These are phyloP conservation scores for Brachionus koreanus DNA, from an alignment of 1,140 invertebrate species.

Conservation along the genomic window DNA sequence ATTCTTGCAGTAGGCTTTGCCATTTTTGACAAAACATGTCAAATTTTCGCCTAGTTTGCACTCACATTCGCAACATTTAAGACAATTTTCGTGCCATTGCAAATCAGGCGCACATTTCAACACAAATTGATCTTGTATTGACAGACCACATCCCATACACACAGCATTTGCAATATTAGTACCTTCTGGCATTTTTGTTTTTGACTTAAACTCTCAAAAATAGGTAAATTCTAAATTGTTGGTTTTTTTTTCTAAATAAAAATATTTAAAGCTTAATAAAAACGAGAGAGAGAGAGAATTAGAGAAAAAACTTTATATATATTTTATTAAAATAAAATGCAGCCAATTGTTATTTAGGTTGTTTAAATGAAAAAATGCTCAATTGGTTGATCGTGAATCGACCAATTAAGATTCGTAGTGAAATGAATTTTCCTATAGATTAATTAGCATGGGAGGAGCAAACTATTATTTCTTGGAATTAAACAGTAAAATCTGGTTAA, in stretches of 20 bases:
- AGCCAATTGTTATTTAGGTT: not conserved
- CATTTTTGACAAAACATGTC: conserved; percentile 89
- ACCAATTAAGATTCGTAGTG: not conserved
- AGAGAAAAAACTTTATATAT: not conserved
- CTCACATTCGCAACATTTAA: conserved; percentile 86
- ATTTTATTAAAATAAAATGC: not conserved
- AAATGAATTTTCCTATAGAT: not conserved
- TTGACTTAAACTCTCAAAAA: not conserved
- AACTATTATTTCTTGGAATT: not conserved
- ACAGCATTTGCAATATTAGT: not conserved
- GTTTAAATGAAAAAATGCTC: not conserved
- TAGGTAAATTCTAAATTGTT: not conserved
- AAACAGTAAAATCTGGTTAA: conserved; percentile 27
- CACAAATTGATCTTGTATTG: conserved; percentile 92
- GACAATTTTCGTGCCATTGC: conserved; percentile 89
- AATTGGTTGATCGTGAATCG: not conserved
- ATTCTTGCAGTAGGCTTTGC: conserved; percentile 89
- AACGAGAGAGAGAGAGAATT: not conserved
- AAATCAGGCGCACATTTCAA: conserved; percentile 84
- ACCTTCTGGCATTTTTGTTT: conserved; percentile 34
- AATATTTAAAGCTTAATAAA: not conserved
- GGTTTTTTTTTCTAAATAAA: not conserved
- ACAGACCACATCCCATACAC: conserved; percentile 80
- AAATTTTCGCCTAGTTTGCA: conserved; percentile 89
- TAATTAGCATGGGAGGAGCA: not conserved